Evolutionary conservation across 2,113 vertebrate genomes (phyloP), one percentile per base, ranked within the genome.

Genomic region (Cebidichthys violaceus): DNA sequence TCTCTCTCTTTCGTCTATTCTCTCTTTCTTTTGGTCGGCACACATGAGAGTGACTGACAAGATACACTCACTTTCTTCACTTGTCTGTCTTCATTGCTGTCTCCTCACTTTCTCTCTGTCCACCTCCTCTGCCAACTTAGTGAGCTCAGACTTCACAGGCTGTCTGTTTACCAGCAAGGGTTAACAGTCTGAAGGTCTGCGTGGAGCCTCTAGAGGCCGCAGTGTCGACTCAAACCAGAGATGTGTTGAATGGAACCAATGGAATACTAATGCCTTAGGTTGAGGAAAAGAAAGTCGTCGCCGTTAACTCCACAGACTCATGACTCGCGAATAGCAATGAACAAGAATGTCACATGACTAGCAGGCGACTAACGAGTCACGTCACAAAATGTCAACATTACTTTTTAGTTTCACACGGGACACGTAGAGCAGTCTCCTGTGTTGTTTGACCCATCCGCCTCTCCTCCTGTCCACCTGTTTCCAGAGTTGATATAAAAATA

Each of bases 31-130:
- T 57, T 79, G 75, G 79, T 85, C 86, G 82, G 79, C 71, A 69
- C 71, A 22, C 64, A 24, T 74, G 69, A 78, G 65, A 81, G 41
- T 85, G 82, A 80, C 72, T 70, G 83, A 86, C 73, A 67, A 77
- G 43, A 67, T 35, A 54, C 73, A 70, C 64, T 83, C 50, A 50
- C 50, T 71, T 47, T 47, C 45, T 47, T 1, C 5, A 47, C 22
- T 66, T 71, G 72, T 77, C 80, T 47, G 9, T 74, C 80, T 67
- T 66, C 17, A 60, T 82, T 24, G 69, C 64, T 41, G 4, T 45
- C 64, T 73, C 67, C n/a, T 72, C 54, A 66, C 61, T 66, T 50
- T 60, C 29, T 64, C 33, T 57, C 68, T 13, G 57, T 75, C 47
- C 10, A 47, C 29, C 70, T 70, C 20, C n/a, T 31, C 54, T 59